Evolutionary conservation across 2,888 invertebrate species (phyloP).

Genomic region (Mesorhabditis spiculigera): DNA sequence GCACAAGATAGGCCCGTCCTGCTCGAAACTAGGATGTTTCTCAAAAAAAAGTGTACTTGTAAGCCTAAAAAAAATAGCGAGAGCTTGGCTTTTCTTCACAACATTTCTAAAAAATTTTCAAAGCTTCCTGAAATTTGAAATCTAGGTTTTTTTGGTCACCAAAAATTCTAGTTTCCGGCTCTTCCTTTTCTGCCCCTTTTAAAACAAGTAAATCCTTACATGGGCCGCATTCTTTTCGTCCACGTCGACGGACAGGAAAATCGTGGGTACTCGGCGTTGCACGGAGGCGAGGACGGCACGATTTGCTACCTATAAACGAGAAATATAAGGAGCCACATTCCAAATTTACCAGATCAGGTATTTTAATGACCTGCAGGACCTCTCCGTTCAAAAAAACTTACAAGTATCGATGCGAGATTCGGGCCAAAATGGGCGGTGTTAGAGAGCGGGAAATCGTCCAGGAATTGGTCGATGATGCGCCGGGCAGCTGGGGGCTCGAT

Average conservation of each 20-base stretch:
- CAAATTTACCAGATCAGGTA: too few relatives aligned
- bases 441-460: constrained; percentile 48
- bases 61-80: too few relatives aligned
- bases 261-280: constrained; percentile 40
- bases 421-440: constrained; percentile 48
- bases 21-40: too few relatives aligned
- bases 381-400: neutral
- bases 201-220: constrained; percentile 10
- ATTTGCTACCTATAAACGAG: constrained; percentile 1
- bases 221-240: constrained; percentile 31
- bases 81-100: too few relatives aligned
- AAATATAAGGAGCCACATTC: neutral
- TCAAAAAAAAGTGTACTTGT: too few relatives aligned
- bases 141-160: neutral
- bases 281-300: constrained; percentile 34
- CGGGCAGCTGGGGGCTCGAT: constrained; percentile 37
- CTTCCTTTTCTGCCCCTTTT: too few relatives aligned
- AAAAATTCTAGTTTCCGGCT: neutral
- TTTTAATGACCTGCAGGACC: too few relatives aligned
- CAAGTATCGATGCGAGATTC: constrained; percentile 38
- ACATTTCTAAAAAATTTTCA: neutral
- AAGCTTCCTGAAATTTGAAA: too few relatives aligned
- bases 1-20: too few relatives aligned
- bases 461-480: constrained; percentile 40
- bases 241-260: constrained; percentile 43